A percentile compares a stretch with the other conserved stretches of the same genome.
These are phyloP conservation scores for Notothenia rossii DNA, from an alignment of 2,113 vertebrate genomes.

Conservation along the genomic window DNA sequence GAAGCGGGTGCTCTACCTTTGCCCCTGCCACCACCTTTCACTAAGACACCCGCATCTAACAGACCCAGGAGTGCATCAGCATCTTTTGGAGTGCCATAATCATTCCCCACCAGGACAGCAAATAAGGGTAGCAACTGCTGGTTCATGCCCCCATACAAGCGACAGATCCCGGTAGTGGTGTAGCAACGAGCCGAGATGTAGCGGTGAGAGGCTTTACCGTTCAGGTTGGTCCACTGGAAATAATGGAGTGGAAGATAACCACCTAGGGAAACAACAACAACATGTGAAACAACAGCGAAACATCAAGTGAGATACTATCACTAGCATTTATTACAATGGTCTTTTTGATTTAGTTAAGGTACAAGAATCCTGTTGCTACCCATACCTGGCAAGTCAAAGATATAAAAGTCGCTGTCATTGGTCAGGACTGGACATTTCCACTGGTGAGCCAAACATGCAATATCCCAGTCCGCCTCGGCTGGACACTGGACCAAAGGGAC, in stretches of 20 bases:
- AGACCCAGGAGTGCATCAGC: constrained; percentile 80
- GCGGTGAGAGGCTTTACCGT: constrained; percentile 62
- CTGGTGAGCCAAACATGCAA: constrained; percentile 90
- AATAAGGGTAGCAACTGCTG: constrained; percentile 89
- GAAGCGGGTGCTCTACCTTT: constrained; percentile 59
- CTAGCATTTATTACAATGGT: neutral
- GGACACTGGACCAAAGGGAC: constrained; percentile 91
- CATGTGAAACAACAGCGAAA: neutral
- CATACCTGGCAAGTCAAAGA: constrained; percentile 90
- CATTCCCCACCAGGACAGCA: constrained; percentile 91
- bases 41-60: constrained; percentile 45
- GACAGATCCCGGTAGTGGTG: constrained; percentile 83
- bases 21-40: constrained; percentile 51
- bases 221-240: constrained; percentile 89
- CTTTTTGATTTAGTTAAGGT: neutral
- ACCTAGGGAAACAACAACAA: constrained; percentile 48
- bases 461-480: constrained; percentile 93
- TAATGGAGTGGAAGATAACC: constrained; percentile 89
- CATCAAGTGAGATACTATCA: neutral
- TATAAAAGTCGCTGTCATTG: constrained; percentile 95
- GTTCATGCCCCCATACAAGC: constrained; percentile 82
- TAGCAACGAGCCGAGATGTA: constrained; percentile 88
- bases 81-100: constrained; percentile 81
- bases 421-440: constrained; percentile 93
- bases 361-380: neutral